Percentiles rank a stretch among this genome's conserved stretches.
phyloP scores from a whole-genome alignment of 2,113 vertebrate species.

The Balaeniceps rex region DNA sequence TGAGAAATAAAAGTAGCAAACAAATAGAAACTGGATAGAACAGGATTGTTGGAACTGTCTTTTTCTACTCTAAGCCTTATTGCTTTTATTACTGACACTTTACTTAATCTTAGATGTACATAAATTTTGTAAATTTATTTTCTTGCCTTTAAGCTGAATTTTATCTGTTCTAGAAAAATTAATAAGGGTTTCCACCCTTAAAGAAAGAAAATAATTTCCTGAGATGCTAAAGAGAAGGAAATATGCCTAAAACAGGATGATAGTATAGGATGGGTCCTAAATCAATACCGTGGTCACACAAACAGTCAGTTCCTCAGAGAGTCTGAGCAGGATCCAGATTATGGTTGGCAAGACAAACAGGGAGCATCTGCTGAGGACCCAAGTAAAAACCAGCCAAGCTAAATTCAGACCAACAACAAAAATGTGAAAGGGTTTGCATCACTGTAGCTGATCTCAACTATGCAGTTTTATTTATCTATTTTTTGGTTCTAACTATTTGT shows the following conservation, averaged over 20 bases:
- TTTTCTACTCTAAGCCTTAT: neutral
- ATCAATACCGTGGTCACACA: neutral
- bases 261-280: neutral
- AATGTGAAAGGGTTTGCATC: conserved; percentile 18
- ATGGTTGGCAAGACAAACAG: neutral
- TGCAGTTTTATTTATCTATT: neutral
- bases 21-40: neutral
- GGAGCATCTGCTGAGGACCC: neutral
- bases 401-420: conserved; percentile 23
- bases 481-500: neutral
- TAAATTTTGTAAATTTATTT: neutral
- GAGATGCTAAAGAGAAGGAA: neutral
- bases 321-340: neutral
- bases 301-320: neutral
- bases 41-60: neutral
- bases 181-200: neutral
- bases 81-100: neutral
- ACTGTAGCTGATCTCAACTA: neutral
- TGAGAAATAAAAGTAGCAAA: neutral
- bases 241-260: neutral
- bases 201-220: neutral
- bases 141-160: neutral
- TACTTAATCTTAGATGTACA: neutral
- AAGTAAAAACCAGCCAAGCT: conserved; percentile 34
- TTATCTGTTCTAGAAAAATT: neutral